Evolutionary conservation across 2,113 vertebrate species (phyloP).

Genomic region (Centropristis striata): DNA sequence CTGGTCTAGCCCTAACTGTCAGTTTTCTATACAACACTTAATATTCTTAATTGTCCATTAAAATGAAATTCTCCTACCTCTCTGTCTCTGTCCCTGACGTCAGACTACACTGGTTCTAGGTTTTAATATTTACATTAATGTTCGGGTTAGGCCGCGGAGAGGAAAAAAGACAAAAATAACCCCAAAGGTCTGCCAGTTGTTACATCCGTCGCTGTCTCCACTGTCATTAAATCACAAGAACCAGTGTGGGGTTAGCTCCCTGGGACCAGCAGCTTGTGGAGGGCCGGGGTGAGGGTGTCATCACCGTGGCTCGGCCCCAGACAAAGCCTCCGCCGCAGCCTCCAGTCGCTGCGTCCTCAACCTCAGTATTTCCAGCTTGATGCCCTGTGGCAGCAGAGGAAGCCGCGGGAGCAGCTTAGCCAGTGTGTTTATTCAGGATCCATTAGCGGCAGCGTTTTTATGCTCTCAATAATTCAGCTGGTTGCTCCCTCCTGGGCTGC

Average conservation of each 20-base stretch:
- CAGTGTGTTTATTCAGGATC: constrained; percentile 85
- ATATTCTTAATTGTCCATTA: neutral
- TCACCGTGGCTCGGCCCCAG: constrained; percentile 37
- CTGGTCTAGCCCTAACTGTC: too few species aligned
- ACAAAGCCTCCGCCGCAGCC: constrained; percentile 58
- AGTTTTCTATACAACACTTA: neutral
- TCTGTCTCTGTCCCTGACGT: neutral
- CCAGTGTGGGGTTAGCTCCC: constrained; percentile 8
- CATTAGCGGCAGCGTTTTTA: constrained; percentile 84
- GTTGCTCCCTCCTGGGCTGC: constrained; percentile 78
- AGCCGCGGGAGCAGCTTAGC: constrained; percentile 75
- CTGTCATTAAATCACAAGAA: constrained; percentile 25
- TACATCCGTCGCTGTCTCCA: neutral
- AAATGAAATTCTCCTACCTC: neutral
- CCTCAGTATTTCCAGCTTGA: constrained; percentile 69
- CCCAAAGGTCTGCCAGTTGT: neutral
- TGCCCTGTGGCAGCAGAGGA: constrained; percentile 71
- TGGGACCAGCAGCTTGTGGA: constrained; percentile 1
- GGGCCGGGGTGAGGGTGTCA: constrained; percentile 25
- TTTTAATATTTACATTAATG: neutral
- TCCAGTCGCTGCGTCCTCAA: constrained; percentile 55
- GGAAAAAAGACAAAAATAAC: neutral
- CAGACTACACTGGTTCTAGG: neutral
- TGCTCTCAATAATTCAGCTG: constrained; percentile 87
- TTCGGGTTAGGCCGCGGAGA: neutral